Base-by-base conservation (phyloP, 92 coral and sea anemone genomes). In the Palythoa grandis region DNA sequence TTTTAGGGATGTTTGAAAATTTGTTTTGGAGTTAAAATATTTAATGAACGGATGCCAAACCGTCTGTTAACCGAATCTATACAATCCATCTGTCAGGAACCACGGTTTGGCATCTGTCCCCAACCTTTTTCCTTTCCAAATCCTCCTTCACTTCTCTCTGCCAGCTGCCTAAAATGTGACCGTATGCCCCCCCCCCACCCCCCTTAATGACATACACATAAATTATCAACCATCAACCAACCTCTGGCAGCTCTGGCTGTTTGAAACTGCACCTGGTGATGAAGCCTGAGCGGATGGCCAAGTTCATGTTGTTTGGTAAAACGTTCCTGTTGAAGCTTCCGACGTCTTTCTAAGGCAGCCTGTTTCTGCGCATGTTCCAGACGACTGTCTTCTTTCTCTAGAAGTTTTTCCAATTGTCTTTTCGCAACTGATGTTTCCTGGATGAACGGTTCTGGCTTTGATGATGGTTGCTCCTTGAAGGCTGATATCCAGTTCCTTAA, bases 251-350 rank as follows among this genome's bases (percentile, higher is more conserved):
- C 85, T 72, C 89, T 83, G 10, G 80, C 61, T 72, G 74, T 56
- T 22, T 91, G 96, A 54, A 74, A 71, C 23, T 88, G 75, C 13
- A 85, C 48, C 14, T 76, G 90, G 76, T 94, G 95, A 73, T 94
- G 98, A 16, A 92, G 92, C 86, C 97, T 88, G 14, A 96, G 79
- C 2, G 99, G 99, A 57, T 96, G 99, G 52, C 88, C 92, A 16
- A 95, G 79, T 17, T 95, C 98, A n/a, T 91, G 95, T 47, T 96
- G 98, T 20, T 86, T 89, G 14, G 89, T 86, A 60, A 96, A 96
- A 61, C 86, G 89, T 43, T 93, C 91, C 66, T 96, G 99, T 23
- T 95, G 98, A 39, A 84, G 94, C 61, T 91, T 92, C 70, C 98
- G 85, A 47, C 96, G 91, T 86, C 90, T 89, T 43, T 95, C 99